Evolutionary conservation across 30 jellyfish, hydroid and myxozoan genomes (phyloP), one percentile per base, ranked within the genome.

Genomic region (Aurelia sp.): DNA sequence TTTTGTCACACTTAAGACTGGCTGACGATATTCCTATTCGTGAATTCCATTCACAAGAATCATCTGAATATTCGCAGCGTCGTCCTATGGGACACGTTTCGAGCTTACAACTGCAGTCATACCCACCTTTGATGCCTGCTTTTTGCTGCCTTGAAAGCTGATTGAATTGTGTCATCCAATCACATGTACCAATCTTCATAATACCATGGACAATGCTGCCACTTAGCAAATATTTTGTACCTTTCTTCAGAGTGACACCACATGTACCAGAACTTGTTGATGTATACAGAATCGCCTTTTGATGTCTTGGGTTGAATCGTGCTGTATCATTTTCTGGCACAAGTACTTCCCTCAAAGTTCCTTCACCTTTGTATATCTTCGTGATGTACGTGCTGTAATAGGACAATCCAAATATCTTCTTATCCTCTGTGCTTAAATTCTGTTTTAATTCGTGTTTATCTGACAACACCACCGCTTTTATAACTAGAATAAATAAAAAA

Each of bases 51-150:
- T 83, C 92, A 47, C 92, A 83, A 33, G 58, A 18, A 40, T 59
- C 48, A 8, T 63, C 62, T 19, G 80, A 47, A 58, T 21, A 33
- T 41, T 58, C 74, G 31, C 92, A 83, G 16, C 16, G 63, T 74
- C 53, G 27, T 18, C 91, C 97, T 40, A 67, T 40, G 6, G 91
- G 86, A 60, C 97, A 90, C 3, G 33, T 66, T 17, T 72, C 81
- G 24, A 90, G 90, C 69, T 75, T 30, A 68, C 97, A 90, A 30
- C 94, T 55, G 91, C 97, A 90, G 82, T 90, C 97, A 55, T 90
- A 90, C 15, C 82, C 91, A 21, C 97, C 97, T 35, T 72, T 74
- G 48, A 90, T 76, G 12, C 97, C 97, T 31, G 67, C 72, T 63
- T 70, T 75, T 21, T 80, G 87, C 84, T 74, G 90, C 76, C 72